Conservation (phyloP, 2,888 invertebrate species). For the Mechanitis messenoides region DNA sequence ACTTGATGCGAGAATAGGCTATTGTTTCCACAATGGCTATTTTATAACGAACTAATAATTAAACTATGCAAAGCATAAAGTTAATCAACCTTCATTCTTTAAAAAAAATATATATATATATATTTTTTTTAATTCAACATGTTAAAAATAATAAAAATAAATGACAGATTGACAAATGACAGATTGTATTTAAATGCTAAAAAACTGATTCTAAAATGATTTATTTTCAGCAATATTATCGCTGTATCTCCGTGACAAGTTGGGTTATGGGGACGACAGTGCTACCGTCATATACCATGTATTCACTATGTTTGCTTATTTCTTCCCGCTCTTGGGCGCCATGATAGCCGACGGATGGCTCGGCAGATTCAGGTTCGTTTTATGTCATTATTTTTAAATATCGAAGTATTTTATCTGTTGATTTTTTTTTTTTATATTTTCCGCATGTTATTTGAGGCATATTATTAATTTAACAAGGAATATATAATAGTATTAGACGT, state of each 20-base stretch:
- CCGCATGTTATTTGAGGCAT: no score
- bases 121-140: no score
- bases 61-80: background rate
- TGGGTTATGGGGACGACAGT: slow-evolving; percentile 82
- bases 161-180: no score
- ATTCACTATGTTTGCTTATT: slow-evolving; percentile 92
- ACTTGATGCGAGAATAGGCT: slow-evolving; percentile 5
- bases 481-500: background rate
- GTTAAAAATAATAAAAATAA: no score
- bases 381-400: slow-evolving; percentile 2
- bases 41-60: slow-evolving; percentile 1
- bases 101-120: no score
- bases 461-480: no score
- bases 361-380: slow-evolving; percentile 85
- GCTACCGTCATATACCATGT: slow-evolving; percentile 93
- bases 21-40: slow-evolving; percentile 7
- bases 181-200: no score
- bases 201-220: background rate
- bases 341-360: slow-evolving; percentile 94
- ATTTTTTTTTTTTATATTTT: no score
- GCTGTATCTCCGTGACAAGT: slow-evolving; percentile 88
- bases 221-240: slow-evolving; percentile 89
- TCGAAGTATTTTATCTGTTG: background rate
- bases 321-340: slow-evolving; percentile 93
- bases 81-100: slow-evolving; percentile 3